Conservation (phyloP, 2,888 invertebrate genomes). For the Volucella inflata region DNA sequence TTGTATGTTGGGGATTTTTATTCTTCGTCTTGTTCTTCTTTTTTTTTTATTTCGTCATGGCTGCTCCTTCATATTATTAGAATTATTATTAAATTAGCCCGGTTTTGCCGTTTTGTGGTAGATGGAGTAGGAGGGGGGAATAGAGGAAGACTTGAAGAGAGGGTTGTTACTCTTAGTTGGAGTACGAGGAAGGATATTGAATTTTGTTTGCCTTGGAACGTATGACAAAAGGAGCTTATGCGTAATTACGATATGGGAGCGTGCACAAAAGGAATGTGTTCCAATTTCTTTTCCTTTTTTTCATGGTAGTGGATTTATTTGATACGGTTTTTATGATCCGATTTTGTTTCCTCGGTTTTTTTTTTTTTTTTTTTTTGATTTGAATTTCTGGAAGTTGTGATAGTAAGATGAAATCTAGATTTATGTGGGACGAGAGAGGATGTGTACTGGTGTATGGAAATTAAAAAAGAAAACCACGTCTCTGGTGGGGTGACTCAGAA, state of each 20-base stretch:
- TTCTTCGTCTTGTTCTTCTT: constrained; percentile 21
- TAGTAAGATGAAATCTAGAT: too few relatives aligned
- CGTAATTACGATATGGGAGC: constrained; percentile 67
- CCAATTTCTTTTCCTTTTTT: constrained; percentile 16
- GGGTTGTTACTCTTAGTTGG: constrained; percentile 59
- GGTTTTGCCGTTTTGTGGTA: constrained; percentile 53
- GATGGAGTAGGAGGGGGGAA: not conserved
- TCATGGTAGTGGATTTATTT: constrained; percentile 47
- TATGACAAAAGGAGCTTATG: constrained; percentile 67
- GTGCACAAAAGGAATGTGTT: constrained; percentile 65
- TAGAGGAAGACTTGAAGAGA: not conserved
- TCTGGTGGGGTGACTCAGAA: too few relatives aligned
- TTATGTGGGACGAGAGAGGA: too few relatives aligned
- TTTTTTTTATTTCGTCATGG: constrained; percentile 36
- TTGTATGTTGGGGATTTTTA: constrained; percentile 51
- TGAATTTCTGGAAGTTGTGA: too few relatives aligned
- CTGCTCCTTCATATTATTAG: constrained; percentile 63
- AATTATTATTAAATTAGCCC: constrained; percentile 75
- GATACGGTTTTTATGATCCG: constrained; percentile 37
- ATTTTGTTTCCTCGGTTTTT: constrained; percentile 33
- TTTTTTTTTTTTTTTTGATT: not conserved
- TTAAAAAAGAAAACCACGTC: too few relatives aligned
- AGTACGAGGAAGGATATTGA: constrained; percentile 13
- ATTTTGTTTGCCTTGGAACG: constrained; percentile 42
- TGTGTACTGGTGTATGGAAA: too few relatives aligned